phyloP scores from a whole-genome alignment of 2,797 vertebrate genomes.

The Pantherophis alleghaniensis region DNA sequence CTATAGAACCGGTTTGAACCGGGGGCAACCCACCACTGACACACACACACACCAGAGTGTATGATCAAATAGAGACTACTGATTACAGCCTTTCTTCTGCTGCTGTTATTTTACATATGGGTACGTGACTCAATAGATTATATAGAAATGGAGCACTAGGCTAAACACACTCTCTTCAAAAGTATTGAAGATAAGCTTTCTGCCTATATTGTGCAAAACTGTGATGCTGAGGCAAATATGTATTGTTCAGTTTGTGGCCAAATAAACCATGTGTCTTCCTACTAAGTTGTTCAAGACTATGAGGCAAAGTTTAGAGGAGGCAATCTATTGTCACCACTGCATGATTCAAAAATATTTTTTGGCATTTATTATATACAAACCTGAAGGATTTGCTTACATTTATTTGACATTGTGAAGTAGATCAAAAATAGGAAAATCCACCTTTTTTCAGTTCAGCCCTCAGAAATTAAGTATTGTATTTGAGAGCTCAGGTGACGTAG shows the following conservation, averaged over 20 bases:
- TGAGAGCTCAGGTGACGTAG: background rate
- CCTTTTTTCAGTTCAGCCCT: background rate
- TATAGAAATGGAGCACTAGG: background rate
- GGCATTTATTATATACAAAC: background rate
- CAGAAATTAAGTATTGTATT: background rate
- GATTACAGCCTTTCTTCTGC: constrained; percentile 31
- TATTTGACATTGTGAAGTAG: background rate
- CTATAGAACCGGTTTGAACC: too few relatives aligned
- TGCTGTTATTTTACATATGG: background rate
- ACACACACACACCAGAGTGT: background rate
- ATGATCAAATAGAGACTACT: constrained; percentile 50
- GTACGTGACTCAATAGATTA: background rate
- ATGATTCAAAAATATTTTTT: background rate
- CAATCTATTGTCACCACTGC: background rate
- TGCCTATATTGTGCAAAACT: background rate
- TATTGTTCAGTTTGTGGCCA: background rate
- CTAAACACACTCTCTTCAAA: background rate
- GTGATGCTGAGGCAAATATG: background rate
- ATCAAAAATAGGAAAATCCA: background rate
- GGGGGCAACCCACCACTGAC: too few relatives aligned
- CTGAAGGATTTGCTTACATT: background rate
- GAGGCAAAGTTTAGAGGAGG: background rate
- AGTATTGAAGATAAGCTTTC: background rate
- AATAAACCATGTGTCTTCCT: background rate
- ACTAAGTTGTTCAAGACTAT: background rate